Evolutionary conservation across 2,797 vertebrate species (phyloP).

Genomic region (Liasis olivaceus): DNA sequence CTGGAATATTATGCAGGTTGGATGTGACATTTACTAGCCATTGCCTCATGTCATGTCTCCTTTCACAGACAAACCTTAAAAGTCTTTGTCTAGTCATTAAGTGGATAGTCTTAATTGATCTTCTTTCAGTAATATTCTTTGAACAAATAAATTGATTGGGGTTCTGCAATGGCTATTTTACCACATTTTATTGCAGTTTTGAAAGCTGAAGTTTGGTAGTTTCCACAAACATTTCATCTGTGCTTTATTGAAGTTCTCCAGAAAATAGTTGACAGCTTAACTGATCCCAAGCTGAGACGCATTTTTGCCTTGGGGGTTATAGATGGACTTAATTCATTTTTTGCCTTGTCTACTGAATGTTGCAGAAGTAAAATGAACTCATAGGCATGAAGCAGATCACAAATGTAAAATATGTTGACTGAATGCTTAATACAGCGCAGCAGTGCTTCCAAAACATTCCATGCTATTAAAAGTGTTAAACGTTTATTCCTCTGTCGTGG

Average conservation of each 20-base stretch:
- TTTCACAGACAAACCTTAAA: conserved; percentile 46
- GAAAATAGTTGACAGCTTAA: background rate
- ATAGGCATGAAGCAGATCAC: background rate
- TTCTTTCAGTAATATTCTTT: background rate
- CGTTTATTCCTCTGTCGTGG: background rate
- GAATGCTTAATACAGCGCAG: background rate
- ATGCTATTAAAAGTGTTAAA: background rate
- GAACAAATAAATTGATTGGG: background rate
- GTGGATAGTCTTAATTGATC: background rate
- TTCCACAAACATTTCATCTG: background rate
- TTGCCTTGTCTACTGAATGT: background rate
- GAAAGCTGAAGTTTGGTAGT: background rate
- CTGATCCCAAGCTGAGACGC: background rate
- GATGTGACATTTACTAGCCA: background rate
- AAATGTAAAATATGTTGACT: background rate
- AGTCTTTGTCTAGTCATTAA: background rate
- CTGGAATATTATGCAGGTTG: conserved; percentile 46
- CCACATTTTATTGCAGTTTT: background rate
- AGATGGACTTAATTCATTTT: background rate
- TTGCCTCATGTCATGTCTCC: conserved; percentile 34
- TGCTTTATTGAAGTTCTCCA: background rate
- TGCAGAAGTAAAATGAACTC: background rate
- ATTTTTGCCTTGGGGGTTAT: background rate
- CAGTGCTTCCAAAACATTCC: background rate
- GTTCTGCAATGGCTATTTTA: background rate